Base-by-base conservation (phyloP, 1,140 invertebrate genomes). In the Zaprionus inermis region DNA sequence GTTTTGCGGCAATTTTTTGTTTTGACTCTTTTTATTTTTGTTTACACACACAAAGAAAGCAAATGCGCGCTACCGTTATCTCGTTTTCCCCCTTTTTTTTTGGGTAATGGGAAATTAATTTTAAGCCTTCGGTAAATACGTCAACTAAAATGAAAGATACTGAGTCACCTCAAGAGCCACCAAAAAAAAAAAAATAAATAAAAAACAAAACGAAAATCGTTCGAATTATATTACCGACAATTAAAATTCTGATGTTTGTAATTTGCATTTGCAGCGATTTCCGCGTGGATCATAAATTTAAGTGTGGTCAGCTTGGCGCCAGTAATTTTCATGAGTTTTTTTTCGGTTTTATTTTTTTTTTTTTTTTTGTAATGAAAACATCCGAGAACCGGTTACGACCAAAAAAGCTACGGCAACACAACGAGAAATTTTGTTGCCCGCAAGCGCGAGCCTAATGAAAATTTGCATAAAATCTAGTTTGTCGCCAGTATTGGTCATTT, bases 391-490 rank as follows among this genome's bases (percentile, higher is more conserved):
- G 38, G 72, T 69, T 82, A 1, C 38, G 20, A 52, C 18, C 10
- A 44, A 58, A 55, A n/a, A n/a, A n/a, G n/a, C n/a, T n/a, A n/a
- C n/a, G n/a, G n/a, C n/a, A n/a, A n/a, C n/a, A n/a, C n/a, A n/a
- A 64, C 20, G 59, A 60, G 28, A 76, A 28, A 54, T 55, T 64
- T 57, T 38, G 14, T 78, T 66, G 36, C 51, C 49, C 41, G 24
- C 24, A 5, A 28, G 24, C 24, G 24, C 24, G 24, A 28, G 32
- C 30, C 59, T 63, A 68, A 79, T 32, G 30, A 55, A 57, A 65
- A 66, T 77, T 82, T 70, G 52, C 72, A 57, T 74, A 74, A 61
- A 86, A 74, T 79, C 76, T 86, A 86, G 82, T 83, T 86, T 76
- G 67, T 9, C 38, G 38, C 32, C 56, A 78, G 38, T 80, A 65